Conservation (phyloP, 2,797 vertebrate species). For the Cephalopachus bancanus region DNA sequence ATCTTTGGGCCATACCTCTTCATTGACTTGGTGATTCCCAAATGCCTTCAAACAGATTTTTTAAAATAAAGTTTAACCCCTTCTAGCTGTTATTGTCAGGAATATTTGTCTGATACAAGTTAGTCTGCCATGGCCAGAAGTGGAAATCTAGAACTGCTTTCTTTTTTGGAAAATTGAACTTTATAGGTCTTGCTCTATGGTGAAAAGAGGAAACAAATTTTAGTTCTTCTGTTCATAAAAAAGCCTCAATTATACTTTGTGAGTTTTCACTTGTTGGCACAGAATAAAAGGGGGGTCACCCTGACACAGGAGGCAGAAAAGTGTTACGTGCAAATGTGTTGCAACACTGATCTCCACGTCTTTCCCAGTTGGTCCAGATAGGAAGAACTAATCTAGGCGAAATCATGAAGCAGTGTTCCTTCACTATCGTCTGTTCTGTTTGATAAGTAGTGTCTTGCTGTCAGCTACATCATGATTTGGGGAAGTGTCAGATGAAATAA, state of each 20-base stretch:
- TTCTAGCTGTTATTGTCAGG: not conserved
- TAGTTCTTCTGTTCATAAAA: not conserved
- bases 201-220: not conserved
- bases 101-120: not conserved
- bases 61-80: not conserved
- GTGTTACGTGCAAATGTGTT: fast-evolving
- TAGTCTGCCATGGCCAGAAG: not conserved
- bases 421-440: not conserved
- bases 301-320: fast-evolving
- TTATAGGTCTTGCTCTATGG: not conserved
- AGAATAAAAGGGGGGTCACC: not conserved
- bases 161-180: not conserved
- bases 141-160: not conserved
- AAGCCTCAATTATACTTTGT: not conserved
- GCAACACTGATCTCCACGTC: no score
- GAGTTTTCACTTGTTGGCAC: not conserved
- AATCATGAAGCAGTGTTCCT: not conserved
- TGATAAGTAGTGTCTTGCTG: not conserved
- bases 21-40: not conserved
- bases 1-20: not conserved
- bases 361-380: not conserved
- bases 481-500: constrained; percentile 60
- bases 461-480: constrained; percentile 55
- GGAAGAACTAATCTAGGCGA: not conserved
- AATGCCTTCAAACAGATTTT: not conserved